Evolutionary conservation across 1,140 invertebrate species (phyloP).

Genomic region (Leptonema lineaticorne): DNA sequence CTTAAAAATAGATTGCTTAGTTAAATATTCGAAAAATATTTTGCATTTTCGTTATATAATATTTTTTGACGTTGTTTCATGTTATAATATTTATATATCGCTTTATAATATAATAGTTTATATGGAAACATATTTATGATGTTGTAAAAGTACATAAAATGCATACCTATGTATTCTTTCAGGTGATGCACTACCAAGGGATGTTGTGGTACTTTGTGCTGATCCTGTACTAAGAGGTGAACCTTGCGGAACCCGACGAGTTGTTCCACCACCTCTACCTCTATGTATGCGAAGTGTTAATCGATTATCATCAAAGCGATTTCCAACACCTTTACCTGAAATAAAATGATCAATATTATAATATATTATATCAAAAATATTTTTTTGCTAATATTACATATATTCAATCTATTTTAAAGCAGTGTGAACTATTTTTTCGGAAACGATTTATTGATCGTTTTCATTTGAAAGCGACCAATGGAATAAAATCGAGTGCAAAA

Average conservation of each 20-base stretch:
- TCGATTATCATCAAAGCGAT: constrained; percentile 80
- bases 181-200: constrained; percentile 57
- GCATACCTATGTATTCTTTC: constrained; percentile 51
- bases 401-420: too few species aligned
- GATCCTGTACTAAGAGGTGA: constrained; percentile 62
- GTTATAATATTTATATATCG: too few species aligned
- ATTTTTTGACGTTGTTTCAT: too few species aligned
- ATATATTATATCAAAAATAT: background rate
- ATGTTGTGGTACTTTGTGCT: constrained; percentile 60
- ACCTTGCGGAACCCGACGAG: constrained; percentile 55
- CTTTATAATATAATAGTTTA: too few species aligned
- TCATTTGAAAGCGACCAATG: background rate
- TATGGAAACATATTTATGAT: too few species aligned
- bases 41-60: too few species aligned
- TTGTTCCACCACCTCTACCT: constrained; percentile 64
- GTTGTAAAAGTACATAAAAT: too few species aligned
- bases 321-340: constrained; percentile 59
- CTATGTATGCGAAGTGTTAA: constrained; percentile 90
- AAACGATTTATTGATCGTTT: constrained; percentile 1
- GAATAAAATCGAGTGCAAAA: too few species aligned
- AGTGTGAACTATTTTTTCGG: background rate
- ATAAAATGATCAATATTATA: constrained; percentile 21
- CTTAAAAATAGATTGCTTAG: too few species aligned
- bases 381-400: too few species aligned
- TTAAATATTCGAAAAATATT: too few species aligned